Conservation (phyloP, 2,113 vertebrate genomes). For the Bos javanicus region DNA sequence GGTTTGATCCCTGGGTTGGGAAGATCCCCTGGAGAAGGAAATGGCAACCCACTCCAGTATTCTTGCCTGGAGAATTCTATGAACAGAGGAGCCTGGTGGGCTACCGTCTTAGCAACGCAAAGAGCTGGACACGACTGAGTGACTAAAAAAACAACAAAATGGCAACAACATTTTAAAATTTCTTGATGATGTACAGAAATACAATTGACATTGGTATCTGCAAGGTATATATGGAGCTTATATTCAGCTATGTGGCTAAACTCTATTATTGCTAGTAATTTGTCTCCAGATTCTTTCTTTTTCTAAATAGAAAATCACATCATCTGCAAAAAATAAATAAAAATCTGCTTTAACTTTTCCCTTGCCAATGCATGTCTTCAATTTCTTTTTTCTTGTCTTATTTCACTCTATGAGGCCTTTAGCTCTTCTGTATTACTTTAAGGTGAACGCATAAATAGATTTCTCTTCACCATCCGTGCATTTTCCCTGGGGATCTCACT, state of each 20-base stretch:
- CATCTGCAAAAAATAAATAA: neutral
- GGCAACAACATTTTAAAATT: neutral
- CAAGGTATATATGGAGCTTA: neutral
- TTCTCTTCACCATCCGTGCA: neutral
- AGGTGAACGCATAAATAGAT: neutral
- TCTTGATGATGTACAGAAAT: neutral
- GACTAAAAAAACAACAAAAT: neutral
- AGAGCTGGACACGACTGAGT: neutral
- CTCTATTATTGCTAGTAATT: neutral
- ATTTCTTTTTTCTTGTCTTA: neutral
- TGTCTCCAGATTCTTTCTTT: neutral
- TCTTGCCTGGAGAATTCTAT: neutral
- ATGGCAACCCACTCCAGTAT: neutral
- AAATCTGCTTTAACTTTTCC: neutral
- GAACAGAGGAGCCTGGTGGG: neutral
- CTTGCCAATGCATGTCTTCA: neutral
- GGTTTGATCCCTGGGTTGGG: neutral
- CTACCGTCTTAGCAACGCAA: neutral
- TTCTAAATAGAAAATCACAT: neutral
- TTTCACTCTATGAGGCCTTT: neutral
- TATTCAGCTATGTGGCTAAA: neutral
- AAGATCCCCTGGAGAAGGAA: neutral
- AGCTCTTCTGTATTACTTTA: neutral
- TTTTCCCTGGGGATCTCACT: neutral
- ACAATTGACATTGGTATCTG: neutral